Percentiles rank a stretch among this genome's conserved stretches.
Conservation (phyloP, 2,888 invertebrate genomes). For the Amphipyra tragopoginis region DNA sequence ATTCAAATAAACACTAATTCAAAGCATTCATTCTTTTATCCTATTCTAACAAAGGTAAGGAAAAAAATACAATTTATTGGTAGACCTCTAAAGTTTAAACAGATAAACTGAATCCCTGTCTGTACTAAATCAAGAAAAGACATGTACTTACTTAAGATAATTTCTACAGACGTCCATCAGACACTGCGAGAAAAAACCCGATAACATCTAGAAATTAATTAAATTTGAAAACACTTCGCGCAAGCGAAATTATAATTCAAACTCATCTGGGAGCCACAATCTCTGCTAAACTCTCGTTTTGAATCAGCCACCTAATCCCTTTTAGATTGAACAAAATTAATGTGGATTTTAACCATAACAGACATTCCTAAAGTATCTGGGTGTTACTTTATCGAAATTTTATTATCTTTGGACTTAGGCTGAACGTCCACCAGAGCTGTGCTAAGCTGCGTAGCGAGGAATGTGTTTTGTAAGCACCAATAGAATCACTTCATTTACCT, state of each 20-base stretch:
- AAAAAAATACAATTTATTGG: no score
- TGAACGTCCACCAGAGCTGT: no score
- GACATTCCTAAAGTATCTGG: slow-evolving; percentile 59
- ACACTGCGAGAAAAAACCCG: slow-evolving; percentile 43
- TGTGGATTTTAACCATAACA: slow-evolving; percentile 72
- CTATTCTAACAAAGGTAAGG: no score
- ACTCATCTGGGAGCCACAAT: slow-evolving; percentile 48
- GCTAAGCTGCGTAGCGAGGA: no score
- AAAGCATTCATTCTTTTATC: no score
- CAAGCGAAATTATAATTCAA: slow-evolving; percentile 47
- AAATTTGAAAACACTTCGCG: slow-evolving; percentile 60
- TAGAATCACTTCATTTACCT: no score
- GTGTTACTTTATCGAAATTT: slow-evolving; percentile 65
- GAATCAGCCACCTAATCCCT: slow-evolving; percentile 68
- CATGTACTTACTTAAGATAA: slow-evolving; percentile 31
- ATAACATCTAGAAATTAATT: slow-evolving; percentile 64
- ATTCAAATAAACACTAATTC: no score
- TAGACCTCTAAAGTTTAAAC: no score
- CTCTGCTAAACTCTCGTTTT: slow-evolving; percentile 50
- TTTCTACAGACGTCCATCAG: slow-evolving; percentile 29
- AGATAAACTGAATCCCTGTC: no score
- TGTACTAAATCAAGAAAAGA: slow-evolving; percentile 22
- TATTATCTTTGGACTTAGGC: slow-evolving; percentile 62
- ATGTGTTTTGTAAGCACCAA: no score
- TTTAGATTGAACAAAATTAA: slow-evolving; percentile 77